Conservation (phyloP, 2,888 invertebrate species). For the Hyposoter dolosus region DNA sequence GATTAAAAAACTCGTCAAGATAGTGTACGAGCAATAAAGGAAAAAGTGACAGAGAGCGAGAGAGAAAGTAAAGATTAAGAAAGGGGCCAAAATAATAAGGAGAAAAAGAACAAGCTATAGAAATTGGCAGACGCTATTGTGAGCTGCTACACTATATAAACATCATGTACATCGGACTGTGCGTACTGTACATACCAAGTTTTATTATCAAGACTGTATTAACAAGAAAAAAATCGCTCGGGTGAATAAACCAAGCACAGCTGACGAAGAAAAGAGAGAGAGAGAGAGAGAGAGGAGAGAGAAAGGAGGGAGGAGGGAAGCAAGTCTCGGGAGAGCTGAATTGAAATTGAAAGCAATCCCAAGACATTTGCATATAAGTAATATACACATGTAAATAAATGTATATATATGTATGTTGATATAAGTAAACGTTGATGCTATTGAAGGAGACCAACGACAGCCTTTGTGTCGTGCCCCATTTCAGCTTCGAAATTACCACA, state of each 20-base stretch:
- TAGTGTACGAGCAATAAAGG: slow-evolving; percentile 35
- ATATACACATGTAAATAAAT: slow-evolving; percentile 7
- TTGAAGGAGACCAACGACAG: slow-evolving; percentile 29
- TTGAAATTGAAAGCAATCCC: slow-evolving; percentile 66
- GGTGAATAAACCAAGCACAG: slow-evolving; percentile 64
- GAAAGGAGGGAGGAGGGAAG: background rate
- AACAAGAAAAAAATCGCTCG: slow-evolving; percentile 55
- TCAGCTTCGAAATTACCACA: slow-evolving; percentile 32
- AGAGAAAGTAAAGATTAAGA: slow-evolving; percentile 18
- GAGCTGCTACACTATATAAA: slow-evolving; percentile 20
- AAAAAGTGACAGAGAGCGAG: slow-evolving; percentile 40
- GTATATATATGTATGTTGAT: background rate
- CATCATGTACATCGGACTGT: slow-evolving; percentile 10
- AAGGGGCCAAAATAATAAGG: slow-evolving; percentile 39
- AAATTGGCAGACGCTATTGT: slow-evolving; percentile 59
- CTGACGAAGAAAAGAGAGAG: slow-evolving; percentile 33
- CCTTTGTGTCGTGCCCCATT: slow-evolving; percentile 48
- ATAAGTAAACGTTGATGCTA: background rate
- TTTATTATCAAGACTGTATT: slow-evolving; percentile 51
- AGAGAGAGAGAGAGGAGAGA: background rate
- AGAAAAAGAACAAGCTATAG: slow-evolving; percentile 49
- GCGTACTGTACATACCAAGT: slow-evolving; percentile 18
- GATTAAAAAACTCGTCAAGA: slow-evolving; percentile 45
- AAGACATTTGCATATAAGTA: slow-evolving; percentile 47
- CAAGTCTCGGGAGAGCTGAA: slow-evolving; percentile 53